These are phyloP conservation scores for Lepilemur septentrionalis DNA, from an alignment of 2,797 vertebrate genomes.

Conservation along the genomic window DNA sequence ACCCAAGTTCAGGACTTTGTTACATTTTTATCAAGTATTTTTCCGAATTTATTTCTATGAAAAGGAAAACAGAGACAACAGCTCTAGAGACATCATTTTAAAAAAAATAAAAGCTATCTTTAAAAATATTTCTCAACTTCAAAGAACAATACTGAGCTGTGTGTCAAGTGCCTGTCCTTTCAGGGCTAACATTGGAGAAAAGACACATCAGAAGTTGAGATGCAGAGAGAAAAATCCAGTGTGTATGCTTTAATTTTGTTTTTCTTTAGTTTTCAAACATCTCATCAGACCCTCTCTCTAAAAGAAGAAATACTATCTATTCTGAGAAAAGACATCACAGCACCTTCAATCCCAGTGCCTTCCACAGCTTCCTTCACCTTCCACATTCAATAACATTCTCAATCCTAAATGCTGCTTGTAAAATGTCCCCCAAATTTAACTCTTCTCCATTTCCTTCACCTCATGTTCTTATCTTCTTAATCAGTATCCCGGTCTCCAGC, in stretches of 20 bases:
- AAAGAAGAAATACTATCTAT: neutral
- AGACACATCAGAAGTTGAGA: neutral
- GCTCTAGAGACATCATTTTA: neutral
- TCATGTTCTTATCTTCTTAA: neutral
- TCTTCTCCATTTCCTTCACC: neutral
- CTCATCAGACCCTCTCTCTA: neutral
- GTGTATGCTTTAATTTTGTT: neutral
- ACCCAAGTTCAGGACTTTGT: neutral
- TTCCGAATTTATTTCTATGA: neutral
- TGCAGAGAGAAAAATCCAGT: neutral
- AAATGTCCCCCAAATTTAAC: neutral
- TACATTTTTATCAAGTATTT: conserved; percentile 45
- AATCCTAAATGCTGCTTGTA: neutral
- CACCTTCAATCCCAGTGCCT: neutral
- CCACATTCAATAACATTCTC: neutral
- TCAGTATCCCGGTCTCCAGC: neutral
- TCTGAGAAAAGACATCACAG: neutral
- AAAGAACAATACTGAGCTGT: neutral
- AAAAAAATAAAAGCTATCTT: neutral
- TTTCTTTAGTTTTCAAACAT: neutral
- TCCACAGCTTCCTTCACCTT: neutral
- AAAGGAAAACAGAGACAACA: conserved; percentile 33
- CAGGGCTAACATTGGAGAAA: neutral
- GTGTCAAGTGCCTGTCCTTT: neutral
- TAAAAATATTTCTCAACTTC: conserved; percentile 26